Evolutionary conservation across 2,797 vertebrate genomes (phyloP), one percentile per base, ranked within the genome.

Genomic region (Chrysocyon brachyurus): DNA sequence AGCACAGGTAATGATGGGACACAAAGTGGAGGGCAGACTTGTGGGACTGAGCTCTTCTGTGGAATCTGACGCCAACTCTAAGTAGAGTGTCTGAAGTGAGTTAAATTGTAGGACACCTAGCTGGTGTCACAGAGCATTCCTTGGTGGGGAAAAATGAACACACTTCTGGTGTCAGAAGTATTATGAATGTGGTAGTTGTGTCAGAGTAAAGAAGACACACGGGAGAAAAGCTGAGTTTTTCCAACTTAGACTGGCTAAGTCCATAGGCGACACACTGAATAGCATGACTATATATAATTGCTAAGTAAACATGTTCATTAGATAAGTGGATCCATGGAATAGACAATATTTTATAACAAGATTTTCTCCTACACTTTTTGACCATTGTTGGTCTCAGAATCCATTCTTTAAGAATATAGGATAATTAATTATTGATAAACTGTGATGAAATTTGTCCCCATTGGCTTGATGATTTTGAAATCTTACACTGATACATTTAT

Each of bases 381-480:
- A 26, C 56, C 73, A 52, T 72, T 79, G 1, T 31, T 59, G 85
- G 70, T 83, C 61, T 79, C 68, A 66, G n/a, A 21, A 8, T 40
- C 12, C 75, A 81, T 90, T 83, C 52, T 26, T 93, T 46, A 61
- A 94, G 31, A 89, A 11, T 49, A 64, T 78, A 84, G 21, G 33
- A 52, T 87, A 49, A 94, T 88, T 95, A 89, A 46, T 82, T 91
- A 52, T 85, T 91, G 89, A 90, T 93, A 87, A 85, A 79, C 31
- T 59, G 54, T 83, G 33, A 63, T 68, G 21, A 78, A 64, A 83
- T 84, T 66, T 97, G 26, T 22, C 72, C 72, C 94, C 19, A 31
- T 88, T 93, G 78, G 4, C 40, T 94, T 72, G 16, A 46, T 97
- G 40, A 28, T 63, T 83, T 87, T 21, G 91, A 46, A 81, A 26